phyloP scores from a whole-genome alignment of 2,113 vertebrate genomes.

The Macquaria ambigua region DNA sequence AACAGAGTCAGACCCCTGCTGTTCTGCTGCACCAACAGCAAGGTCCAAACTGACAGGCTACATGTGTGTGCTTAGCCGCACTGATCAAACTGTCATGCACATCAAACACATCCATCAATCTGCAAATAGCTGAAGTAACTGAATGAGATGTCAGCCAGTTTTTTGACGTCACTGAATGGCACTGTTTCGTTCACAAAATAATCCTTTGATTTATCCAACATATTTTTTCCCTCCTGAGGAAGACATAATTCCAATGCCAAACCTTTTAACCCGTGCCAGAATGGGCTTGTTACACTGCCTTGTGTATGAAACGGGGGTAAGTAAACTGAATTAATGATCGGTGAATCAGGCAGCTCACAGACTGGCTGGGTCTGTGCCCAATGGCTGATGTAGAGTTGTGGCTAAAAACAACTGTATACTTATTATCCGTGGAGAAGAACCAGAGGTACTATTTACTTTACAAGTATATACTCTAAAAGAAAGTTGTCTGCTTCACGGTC shows the following conservation, averaged over 20 bases:
- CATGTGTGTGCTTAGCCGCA: constrained; percentile 13
- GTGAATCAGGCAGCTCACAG: constrained; percentile 47
- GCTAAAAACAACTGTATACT: constrained; percentile 47
- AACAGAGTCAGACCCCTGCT: constrained; percentile 34
- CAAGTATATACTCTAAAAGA: constrained; percentile 5
- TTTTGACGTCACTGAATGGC: constrained; percentile 49
- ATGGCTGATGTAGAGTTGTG: not conserved
- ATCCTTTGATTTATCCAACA: constrained; percentile 19
- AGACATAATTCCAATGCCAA: constrained; percentile 55
- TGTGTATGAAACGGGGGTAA: constrained; percentile 60
- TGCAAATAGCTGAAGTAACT: constrained; percentile 48
- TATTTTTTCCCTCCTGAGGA: constrained; percentile 37
- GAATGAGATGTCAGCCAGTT: constrained; percentile 38
- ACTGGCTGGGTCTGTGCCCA: constrained; percentile 36
- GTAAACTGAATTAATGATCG: constrained; percentile 68
- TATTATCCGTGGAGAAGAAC: constrained; percentile 16
- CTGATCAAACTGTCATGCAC: constrained; percentile 30
- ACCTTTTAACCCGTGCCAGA: constrained; percentile 64
- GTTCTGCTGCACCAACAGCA: constrained; percentile 34
- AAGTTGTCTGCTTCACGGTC: constrained; percentile 14
- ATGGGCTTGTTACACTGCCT: constrained; percentile 30
- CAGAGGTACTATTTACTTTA: not conserved
- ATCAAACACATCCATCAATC: constrained; percentile 37
- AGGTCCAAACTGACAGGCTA: not conserved
- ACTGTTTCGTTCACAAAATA: constrained; percentile 37